Evolutionary conservation across 35 echinoderm and acorn worm species (phyloP), one percentile per base, ranked within the genome.

Genomic region (Stichopus chloronotus): DNA sequence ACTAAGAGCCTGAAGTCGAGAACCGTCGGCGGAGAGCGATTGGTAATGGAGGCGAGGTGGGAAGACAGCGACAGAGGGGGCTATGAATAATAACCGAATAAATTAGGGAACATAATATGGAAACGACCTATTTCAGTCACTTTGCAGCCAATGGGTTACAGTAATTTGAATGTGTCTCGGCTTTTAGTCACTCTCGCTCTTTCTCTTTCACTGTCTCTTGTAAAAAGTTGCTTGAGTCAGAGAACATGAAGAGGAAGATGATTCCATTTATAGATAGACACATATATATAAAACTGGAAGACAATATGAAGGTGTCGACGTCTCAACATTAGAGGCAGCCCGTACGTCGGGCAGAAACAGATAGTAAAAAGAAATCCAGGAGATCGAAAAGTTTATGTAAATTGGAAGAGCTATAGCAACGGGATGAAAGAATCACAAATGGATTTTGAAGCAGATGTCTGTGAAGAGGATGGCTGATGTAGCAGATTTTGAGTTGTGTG

Each of bases 111-210:
- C 57, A 58, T 59, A 58, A 85, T 85, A 85, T 85, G 55, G 57
- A 58, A 56, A 85, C 82, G 82, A 85, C 82, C 82, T 85, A 85
- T 85, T 85, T 85, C 82, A 85, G 19, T 85, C 57, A 85, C 82
- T 59, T 58, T 53, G 53, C 53, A 19, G 9, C 52, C 9, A 9
- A 55, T 19, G 57, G 23, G 19, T 85, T 85, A 56, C 55, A 11
- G 22, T 58, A 57, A 58, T 23, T 58, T 85, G 55, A 23, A 85
- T 55, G 25, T 22, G 52, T 85, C 55, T n/a, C 6, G 55, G 55
- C 82, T 85, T 85, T 85, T 85, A 85, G 56, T 85, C 58, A 23
- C 22, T 85, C 82, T 6, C n/a, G 30, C 30, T 43, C 30, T 43
- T 43, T 43, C 30, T 43, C 30, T 43, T 43, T 43, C 30, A 1